Percentiles rank a stretch among this genome's conserved stretches.
Conservation (phyloP, 2,888 invertebrate species). For the Cataglyphis livida region DNA sequence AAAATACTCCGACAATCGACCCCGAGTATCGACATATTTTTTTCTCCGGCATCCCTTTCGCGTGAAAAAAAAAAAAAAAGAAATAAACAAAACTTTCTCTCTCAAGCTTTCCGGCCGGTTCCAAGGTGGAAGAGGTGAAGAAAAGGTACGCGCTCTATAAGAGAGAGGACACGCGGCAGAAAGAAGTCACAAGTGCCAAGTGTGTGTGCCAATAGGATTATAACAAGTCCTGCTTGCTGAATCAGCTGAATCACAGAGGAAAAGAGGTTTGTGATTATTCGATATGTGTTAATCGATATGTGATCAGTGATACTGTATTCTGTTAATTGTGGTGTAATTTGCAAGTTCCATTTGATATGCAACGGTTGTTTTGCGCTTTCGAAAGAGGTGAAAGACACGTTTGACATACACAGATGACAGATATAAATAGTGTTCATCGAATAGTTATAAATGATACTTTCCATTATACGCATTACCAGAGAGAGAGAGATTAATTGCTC, state of each 20-base stretch:
- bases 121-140: slow-evolving; percentile 23
- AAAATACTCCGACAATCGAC: slow-evolving; percentile 35
- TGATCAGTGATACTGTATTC: slow-evolving; percentile 61
- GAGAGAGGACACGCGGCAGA: slow-evolving; percentile 31
- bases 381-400: slow-evolving; percentile 8
- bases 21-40: neutral
- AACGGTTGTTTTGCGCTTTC: neutral
- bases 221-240: slow-evolving; percentile 50
- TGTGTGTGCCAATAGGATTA: slow-evolving; percentile 83
- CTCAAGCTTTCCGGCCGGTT: slow-evolving; percentile 19
- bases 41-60: neutral
- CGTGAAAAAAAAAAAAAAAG: neutral
- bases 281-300: slow-evolving; percentile 49
- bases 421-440: slow-evolving; percentile 21
- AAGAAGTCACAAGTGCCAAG: slow-evolving; percentile 79
- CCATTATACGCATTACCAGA: neutral
- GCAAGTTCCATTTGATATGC: neutral
- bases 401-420: neutral
- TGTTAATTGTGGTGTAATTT: slow-evolving; percentile 42
- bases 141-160: slow-evolving; percentile 53
- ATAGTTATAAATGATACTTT: neutral
- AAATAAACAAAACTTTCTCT: neutral
- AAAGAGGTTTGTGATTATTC: slow-evolving; percentile 75
- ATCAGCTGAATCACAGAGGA: slow-evolving; percentile 16
- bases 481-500: neutral